These are phyloP conservation scores for Antechinus stuartii DNA, from an alignment of 2,113 vertebrate species.

Conservation along the genomic window DNA sequence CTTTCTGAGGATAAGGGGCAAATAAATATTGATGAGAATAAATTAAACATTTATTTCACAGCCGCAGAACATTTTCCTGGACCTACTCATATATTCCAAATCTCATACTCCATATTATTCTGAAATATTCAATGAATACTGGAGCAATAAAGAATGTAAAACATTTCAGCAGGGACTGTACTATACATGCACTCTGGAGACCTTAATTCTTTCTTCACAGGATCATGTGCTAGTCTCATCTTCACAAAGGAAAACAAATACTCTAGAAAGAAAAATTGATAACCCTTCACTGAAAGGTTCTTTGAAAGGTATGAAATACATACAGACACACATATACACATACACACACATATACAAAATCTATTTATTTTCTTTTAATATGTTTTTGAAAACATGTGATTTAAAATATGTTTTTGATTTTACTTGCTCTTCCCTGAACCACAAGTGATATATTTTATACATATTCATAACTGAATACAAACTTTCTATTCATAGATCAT, in stretches of 20 bases:
- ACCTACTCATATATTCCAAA: slow-evolving; percentile 12
- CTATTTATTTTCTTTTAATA: slow-evolving; percentile 86
- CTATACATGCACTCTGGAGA: slow-evolving; percentile 55
- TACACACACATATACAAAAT: slow-evolving; percentile 72
- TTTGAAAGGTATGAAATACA: slow-evolving; percentile 75
- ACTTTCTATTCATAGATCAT: slow-evolving; percentile 90
- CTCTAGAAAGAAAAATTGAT: slow-evolving; percentile 83
- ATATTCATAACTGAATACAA: slow-evolving; percentile 88
- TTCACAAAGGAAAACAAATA: slow-evolving; percentile 72
- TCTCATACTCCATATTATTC: slow-evolving; percentile 23
- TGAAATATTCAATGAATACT: not conserved
- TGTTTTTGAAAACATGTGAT: slow-evolving; percentile 86
- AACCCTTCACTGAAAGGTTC: slow-evolving; percentile 78
- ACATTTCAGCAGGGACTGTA: slow-evolving; percentile 35
- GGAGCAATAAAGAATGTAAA: not conserved
- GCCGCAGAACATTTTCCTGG: slow-evolving; percentile 23
- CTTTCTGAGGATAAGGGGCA: not conserved
- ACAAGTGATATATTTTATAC: slow-evolving; percentile 88
- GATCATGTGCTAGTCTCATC: slow-evolving; percentile 56
- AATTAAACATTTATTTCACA: not conserved
- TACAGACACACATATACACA: slow-evolving; percentile 75
- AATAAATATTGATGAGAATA: not conserved
- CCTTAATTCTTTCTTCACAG: slow-evolving; percentile 55
- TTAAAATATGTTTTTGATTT: slow-evolving; percentile 86
- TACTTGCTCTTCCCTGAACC: slow-evolving; percentile 76